Evolutionary conservation across 1,140 invertebrate species (phyloP).

Genomic region (Penaeus japonicus): DNA sequence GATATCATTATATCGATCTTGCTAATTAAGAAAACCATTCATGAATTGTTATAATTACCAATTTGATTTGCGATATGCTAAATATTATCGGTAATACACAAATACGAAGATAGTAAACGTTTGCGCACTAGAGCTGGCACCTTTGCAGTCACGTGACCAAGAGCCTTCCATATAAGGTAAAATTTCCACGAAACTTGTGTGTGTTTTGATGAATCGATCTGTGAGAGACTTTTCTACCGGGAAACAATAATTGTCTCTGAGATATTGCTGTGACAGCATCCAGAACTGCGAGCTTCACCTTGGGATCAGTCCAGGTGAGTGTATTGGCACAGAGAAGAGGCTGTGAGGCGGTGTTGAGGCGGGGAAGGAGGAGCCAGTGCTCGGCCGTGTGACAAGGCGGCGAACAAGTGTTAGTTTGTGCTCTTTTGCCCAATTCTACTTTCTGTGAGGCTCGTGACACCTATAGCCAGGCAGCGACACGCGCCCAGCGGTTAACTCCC

Average conservation of each 20-base stretch:
- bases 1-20: background rate
- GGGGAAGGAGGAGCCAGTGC: background rate
- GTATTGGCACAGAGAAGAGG: background rate
- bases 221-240: slow-evolving; percentile 40
- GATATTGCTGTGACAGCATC: slow-evolving; percentile 45
- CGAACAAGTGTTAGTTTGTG: background rate
- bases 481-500: too few species aligned
- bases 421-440: too few species aligned
- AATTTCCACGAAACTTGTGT: slow-evolving; percentile 45
- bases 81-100: background rate
- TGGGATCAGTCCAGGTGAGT: slow-evolving; percentile 21
- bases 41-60: too few species aligned
- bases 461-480: too few species aligned
- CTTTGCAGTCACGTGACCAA: slow-evolving; percentile 37
- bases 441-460: too few species aligned
- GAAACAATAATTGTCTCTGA: slow-evolving; percentile 40
- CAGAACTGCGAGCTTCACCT: background rate
- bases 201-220: slow-evolving; percentile 57
- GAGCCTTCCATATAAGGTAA: slow-evolving; percentile 49
- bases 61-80: too few species aligned
- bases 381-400: too few species aligned
- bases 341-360: background rate
- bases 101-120: background rate
- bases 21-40: too few species aligned
- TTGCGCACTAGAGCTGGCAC: slow-evolving; percentile 7